Conservation (phyloP, 2,888 invertebrate species). For the Rugalucina vietnamica region DNA sequence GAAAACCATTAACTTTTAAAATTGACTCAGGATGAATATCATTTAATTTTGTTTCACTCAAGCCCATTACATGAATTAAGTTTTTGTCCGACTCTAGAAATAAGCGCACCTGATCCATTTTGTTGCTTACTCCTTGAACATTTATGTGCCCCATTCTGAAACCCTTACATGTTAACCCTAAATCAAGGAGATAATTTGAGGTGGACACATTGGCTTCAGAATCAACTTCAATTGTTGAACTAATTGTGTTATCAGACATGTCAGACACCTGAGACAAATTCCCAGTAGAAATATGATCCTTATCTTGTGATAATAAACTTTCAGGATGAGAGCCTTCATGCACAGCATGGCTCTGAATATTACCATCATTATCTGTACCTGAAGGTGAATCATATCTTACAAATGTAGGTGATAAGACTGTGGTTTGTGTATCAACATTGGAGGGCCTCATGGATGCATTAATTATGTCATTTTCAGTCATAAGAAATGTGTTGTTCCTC, state of each 20-base stretch:
- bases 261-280: no score
- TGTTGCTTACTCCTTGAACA: neutral
- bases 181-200: neutral
- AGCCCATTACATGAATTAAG: neutral
- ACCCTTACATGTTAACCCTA: neutral
- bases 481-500: neutral
- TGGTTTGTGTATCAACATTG: neutral
- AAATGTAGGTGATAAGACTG: neutral
- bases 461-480: neutral
- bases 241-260: neutral
- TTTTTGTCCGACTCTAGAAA: neutral
- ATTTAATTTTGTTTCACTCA: neutral
- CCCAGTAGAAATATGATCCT: neutral
- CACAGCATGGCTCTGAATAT: neutral
- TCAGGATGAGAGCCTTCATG: neutral
- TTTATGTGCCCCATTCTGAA: neutral
- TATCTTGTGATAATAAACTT: neutral
- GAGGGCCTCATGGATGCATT: conserved; percentile 3
- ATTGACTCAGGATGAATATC: neutral
- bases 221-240: neutral
- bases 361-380: neutral
- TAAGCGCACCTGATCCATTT: neutral
- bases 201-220: neutral
- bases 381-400: neutral
- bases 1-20: neutral